phyloP scores from a whole-genome alignment of 2,113 vertebrate genomes.

The Elachura formosa region DNA sequence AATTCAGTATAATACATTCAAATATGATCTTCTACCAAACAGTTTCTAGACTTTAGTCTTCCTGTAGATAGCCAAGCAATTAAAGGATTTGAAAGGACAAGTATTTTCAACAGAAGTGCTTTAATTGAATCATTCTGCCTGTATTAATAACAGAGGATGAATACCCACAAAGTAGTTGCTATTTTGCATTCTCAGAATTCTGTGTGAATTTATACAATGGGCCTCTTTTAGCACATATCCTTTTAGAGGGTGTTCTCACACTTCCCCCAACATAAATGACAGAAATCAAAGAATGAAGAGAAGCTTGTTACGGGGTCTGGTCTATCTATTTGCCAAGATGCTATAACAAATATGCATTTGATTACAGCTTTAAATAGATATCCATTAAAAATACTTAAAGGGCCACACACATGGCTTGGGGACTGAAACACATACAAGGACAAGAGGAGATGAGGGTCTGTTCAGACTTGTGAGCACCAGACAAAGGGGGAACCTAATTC shows the following conservation, averaged over 20 bases:
- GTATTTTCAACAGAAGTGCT: slow-evolving; percentile 12
- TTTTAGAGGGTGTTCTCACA: slow-evolving; percentile 20
- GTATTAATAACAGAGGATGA: slow-evolving; percentile 6
- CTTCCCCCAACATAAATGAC: not conserved
- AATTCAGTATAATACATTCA: not conserved
- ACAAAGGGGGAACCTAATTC: not conserved
- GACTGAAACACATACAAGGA: not conserved
- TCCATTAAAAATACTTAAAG: not conserved
- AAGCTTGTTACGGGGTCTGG: not conserved
- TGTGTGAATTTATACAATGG: slow-evolving; percentile 37
- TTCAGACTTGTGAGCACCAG: not conserved
- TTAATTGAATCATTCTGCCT: slow-evolving; percentile 40
- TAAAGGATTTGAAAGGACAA: slow-evolving; percentile 20
- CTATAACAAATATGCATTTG: not conserved
- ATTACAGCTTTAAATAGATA: not conserved
- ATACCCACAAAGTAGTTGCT: not conserved
- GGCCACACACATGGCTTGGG: not conserved
- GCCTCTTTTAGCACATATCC: not conserved
- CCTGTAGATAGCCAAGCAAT: not conserved
- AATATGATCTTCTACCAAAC: not conserved
- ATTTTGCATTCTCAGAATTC: slow-evolving; percentile 33
- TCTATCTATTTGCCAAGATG: not conserved
- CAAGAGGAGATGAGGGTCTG: not conserved
- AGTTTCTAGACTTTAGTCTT: not conserved
- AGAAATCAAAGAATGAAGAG: not conserved